Conservation (phyloP, 2,888 invertebrate species). For the Scrobipalpa costella region DNA sequence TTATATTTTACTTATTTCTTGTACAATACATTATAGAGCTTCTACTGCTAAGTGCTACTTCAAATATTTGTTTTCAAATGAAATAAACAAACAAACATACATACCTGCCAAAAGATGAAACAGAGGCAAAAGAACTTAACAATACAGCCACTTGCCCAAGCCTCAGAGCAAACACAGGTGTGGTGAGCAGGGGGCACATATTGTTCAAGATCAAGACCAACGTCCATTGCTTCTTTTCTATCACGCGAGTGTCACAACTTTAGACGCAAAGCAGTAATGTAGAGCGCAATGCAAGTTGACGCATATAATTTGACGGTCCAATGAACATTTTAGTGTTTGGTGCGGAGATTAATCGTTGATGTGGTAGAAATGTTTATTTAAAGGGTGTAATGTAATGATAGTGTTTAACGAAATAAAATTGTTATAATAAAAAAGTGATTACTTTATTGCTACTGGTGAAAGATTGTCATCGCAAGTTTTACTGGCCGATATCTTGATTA, state of each 20-base stretch:
- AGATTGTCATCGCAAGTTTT: too few species aligned
- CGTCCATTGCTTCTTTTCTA: not conserved
- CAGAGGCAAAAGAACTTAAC: not conserved
- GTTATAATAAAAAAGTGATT: not conserved
- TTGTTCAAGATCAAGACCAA: not conserved
- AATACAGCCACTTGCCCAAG: conserved; percentile 53
- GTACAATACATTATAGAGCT: too few species aligned
- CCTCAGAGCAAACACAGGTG: conserved; percentile 72
- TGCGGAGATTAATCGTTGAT: not conserved
- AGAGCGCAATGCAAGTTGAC: not conserved
- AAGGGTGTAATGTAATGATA: not conserved
- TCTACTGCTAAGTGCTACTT: too few species aligned
- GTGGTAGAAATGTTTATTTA: not conserved
- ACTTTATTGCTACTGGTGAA: too few species aligned
- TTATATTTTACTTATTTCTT: too few species aligned
- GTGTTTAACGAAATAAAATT: not conserved
- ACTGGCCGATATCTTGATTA: too few species aligned
- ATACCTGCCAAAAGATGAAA: conserved; percentile 46
- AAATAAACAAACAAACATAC: not conserved
- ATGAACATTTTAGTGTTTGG: conserved; percentile 9
- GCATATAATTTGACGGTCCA: not conserved
- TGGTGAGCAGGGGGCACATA: conserved; percentile 23
- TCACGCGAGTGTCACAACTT: not conserved
- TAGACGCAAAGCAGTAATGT: not conserved
- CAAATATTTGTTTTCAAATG: too few species aligned